phyloP scores from a whole-genome alignment of 2,797 vertebrate genomes.

The Ceyx erithaca region DNA sequence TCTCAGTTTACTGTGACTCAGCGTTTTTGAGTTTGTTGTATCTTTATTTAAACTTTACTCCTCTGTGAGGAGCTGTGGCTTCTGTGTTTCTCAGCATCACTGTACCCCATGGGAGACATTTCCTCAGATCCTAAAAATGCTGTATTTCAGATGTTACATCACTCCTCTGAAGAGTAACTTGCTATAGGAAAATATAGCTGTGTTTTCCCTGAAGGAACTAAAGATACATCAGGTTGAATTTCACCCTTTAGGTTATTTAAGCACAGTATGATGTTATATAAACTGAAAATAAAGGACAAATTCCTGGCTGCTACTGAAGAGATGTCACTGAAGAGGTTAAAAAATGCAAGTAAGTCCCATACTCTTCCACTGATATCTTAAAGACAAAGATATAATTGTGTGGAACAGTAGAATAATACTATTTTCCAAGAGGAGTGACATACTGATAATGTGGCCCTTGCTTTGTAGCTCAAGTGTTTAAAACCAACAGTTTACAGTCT shows the following conservation, averaged over 20 bases:
- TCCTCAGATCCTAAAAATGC: slow-evolving; percentile 63
- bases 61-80: slow-evolving; percentile 58
- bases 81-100: slow-evolving; percentile 52
- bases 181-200: slow-evolving; percentile 17
- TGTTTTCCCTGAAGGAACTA: slow-evolving; percentile 8
- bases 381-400: neutral
- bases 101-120: slow-evolving; percentile 51
- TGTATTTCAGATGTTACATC: slow-evolving; percentile 33
- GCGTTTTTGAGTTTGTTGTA: neutral
- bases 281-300: slow-evolving; percentile 41
- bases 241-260: slow-evolving; percentile 46
- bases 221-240: slow-evolving; percentile 18
- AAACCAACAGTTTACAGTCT: neutral
- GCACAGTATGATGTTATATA: slow-evolving; percentile 36
- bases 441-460: neutral
- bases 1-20: neutral
- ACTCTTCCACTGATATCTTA: neutral
- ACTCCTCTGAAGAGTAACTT: slow-evolving; percentile 8
- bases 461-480: neutral
- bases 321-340: neutral
- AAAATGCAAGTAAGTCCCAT: neutral
- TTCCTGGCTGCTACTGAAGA: slow-evolving; percentile 26
- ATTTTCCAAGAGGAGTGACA: neutral
- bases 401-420: neutral
- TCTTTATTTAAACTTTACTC: slow-evolving; percentile 46